Evolutionary conservation across 2,888 invertebrate species (phyloP).

Genomic region (Panzeria rudis): DNA sequence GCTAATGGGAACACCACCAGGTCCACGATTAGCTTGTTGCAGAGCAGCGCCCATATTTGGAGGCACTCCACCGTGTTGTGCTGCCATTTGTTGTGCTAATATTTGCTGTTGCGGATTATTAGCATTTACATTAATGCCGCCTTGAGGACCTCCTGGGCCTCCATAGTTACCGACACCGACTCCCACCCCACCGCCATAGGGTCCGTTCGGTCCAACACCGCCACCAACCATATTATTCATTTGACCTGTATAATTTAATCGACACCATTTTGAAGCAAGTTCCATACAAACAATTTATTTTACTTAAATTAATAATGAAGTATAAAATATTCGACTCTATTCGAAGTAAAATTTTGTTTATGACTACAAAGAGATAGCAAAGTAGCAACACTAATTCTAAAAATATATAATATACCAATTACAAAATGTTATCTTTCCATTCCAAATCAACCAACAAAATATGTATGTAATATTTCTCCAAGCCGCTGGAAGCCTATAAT

Average conservation of each 20-base stretch:
- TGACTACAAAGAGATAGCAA: too few species aligned
- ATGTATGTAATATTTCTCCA: too few species aligned
- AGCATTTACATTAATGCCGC: slow-evolving; percentile 75
- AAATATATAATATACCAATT: too few species aligned
- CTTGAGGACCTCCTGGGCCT: slow-evolving; percentile 77
- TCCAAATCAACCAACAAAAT: too few species aligned
- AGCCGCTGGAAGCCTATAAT: too few species aligned
- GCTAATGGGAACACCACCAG: slow-evolving; percentile 84
- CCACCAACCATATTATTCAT: slow-evolving; percentile 81
- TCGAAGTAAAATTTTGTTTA: background rate
- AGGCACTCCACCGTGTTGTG: slow-evolving; percentile 79
- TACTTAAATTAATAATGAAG: background rate
- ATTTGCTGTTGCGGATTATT: slow-evolving; percentile 80
- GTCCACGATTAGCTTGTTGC: slow-evolving; percentile 81
- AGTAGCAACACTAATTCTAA: too few species aligned
- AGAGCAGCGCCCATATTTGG: slow-evolving; percentile 80
- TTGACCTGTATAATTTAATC: slow-evolving; percentile 78
- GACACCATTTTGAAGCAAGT: slow-evolving; percentile 6
- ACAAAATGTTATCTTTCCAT: too few species aligned
- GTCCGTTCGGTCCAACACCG: slow-evolving; percentile 77
- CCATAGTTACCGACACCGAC: slow-evolving; percentile 79
- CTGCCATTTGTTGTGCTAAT: slow-evolving; percentile 80
- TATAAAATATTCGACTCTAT: background rate
- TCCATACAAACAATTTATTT: background rate
- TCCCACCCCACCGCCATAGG: slow-evolving; percentile 80